phyloP scores from a whole-genome alignment of 2,113 vertebrate genomes.

The Ariopsis seemanni region DNA sequence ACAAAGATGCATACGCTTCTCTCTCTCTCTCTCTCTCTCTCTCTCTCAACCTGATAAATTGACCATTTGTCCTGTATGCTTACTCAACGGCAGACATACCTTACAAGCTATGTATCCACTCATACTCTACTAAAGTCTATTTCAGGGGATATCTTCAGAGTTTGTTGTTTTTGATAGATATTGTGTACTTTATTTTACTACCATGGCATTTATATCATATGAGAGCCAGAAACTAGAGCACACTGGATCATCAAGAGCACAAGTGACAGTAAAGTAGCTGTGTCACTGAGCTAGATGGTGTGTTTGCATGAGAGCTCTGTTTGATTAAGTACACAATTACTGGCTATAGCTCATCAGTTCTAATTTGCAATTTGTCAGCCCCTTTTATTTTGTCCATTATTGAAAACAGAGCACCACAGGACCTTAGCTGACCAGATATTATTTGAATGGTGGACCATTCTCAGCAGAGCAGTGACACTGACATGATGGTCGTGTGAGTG shows the following conservation, averaged over 20 bases:
- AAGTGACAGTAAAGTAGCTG: constrained; percentile 23
- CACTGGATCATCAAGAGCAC: constrained; percentile 29
- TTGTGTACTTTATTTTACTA: not conserved
- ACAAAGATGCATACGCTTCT: constrained; percentile 22
- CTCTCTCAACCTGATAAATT: constrained; percentile 52
- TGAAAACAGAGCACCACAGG: not conserved
- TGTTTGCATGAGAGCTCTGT: constrained; percentile 4
- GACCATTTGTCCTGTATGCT: constrained; percentile 46
- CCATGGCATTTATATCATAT: not conserved
- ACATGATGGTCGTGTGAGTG: not conserved
- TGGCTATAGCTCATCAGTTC: constrained; percentile 14
- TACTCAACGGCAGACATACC: constrained; percentile 24
- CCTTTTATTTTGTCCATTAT: not conserved
- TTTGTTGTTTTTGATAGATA: not conserved
- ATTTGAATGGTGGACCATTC: not conserved
- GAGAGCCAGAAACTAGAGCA: not conserved
- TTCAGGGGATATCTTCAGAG: constrained; percentile 9
- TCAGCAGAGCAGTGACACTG: not conserved
- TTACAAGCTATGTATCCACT: constrained; percentile 35
- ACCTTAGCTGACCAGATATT: not conserved
- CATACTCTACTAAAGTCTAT: constrained; percentile 17
- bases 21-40: constrained; percentile 46
- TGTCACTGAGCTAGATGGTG: constrained; percentile 13
- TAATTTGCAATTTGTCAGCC: not conserved
- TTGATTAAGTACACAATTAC: constrained; percentile 21